Evolutionary conservation across 2,888 invertebrate genomes (phyloP), one percentile per base, ranked within the genome.

Genomic region (Eupithecia subfuscata): DNA sequence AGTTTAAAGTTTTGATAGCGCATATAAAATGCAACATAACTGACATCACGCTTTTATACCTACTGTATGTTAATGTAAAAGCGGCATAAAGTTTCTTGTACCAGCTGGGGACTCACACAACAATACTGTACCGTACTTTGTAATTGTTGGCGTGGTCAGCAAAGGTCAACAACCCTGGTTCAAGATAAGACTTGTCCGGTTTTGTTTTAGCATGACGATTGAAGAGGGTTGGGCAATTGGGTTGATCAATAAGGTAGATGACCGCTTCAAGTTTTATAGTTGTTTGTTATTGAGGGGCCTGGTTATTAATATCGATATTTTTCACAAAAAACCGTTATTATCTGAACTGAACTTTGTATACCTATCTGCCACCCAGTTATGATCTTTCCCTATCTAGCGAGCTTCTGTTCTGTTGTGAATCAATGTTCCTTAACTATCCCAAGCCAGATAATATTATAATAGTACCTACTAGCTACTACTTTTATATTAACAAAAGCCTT

Each of bases 181-280:
- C 78, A 68, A 77, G 75, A 76, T 72, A 65, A 56, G 48, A 78
- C 80, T 74, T 76, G 79, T 75, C 64, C 72, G 37, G 70, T 71
- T 69, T 64, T 69, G 71, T 75, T 69, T 69, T 71, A 64, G 70
- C 74, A 71, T 74, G 64, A 37, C 65, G 74, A 74, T 60, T 71
- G 52, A 76, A 67, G 71, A 67, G 67, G 70, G 71, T 72, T 72
- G 69, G 60, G 69, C 75, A 69, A 71, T 71, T 64, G 34, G 18
- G 34, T 56, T 75, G 63, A 72, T 45, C 70, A 67, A 60, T 70
- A 45, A 72, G 71, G 71, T 75, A 12, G 52, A 69, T 75, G 75
- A 75, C 75, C 75, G 52, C 63, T 60, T 60, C 69, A 22, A 60
- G 43, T 60, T 34, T 65, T 71, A 63, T 64, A n/a, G 25, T 14